Conservation (phyloP, 1,140 invertebrate species). For the Palaemon carinicauda region DNA sequence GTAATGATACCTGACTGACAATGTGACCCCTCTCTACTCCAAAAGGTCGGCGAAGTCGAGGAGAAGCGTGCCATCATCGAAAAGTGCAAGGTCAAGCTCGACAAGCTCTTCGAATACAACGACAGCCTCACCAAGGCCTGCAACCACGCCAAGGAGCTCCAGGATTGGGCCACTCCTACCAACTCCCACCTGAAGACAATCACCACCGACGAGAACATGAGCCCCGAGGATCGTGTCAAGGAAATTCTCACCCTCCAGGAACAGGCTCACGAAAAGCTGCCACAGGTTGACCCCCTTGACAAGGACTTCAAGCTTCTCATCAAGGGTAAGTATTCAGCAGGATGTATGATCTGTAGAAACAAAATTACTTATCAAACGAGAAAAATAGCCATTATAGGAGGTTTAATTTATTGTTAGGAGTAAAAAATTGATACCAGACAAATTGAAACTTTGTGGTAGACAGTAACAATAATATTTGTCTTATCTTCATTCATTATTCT, state of each 20-base stretch:
- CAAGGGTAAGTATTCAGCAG: conserved; percentile 44
- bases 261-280: conserved; percentile 42
- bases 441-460: no score
- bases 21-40: not conserved
- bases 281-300: conserved; percentile 49
- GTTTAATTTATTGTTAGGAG: no score
- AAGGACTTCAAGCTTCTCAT: conserved; percentile 47
- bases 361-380: no score
- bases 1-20: no score
- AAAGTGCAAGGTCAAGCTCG: conserved; percentile 59
- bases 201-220: conserved; percentile 53
- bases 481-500: no score
- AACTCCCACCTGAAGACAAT: conserved; percentile 60
- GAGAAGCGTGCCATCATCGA: conserved; percentile 59
- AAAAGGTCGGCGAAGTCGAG: conserved; percentile 54
- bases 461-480: no score
- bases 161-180: conserved; percentile 59
- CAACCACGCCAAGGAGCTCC: conserved; percentile 51
- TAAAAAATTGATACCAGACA: no score
- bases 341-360: no score
- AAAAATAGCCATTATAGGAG: no score
- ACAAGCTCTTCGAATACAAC: conserved; percentile 57
- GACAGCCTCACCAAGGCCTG: conserved; percentile 54
- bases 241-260: conserved; percentile 59
- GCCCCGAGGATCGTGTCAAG: conserved; percentile 60